Evolutionary conservation across 2,113 vertebrate genomes (phyloP).

Genomic region (Onychostoma macrolepis): DNA sequence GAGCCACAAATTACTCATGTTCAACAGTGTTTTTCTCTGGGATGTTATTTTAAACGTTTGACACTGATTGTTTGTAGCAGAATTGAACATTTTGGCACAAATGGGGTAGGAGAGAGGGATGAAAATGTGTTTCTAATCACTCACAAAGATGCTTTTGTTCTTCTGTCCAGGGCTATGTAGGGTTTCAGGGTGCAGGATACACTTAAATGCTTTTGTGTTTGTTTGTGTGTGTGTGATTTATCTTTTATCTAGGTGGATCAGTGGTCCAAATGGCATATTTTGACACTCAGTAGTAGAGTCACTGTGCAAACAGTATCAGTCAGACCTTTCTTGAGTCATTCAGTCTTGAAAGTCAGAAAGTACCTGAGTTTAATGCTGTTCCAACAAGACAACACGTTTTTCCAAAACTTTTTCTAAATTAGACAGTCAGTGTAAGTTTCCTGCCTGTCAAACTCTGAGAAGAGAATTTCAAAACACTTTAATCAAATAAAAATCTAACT

Average conservation of each 20-base stretch:
- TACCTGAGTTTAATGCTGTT: not conserved
- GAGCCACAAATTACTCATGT: slow-evolving; percentile 42
- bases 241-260: slow-evolving; percentile 5
- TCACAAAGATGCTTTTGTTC: slow-evolving; percentile 82
- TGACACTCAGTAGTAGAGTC: slow-evolving; percentile 17
- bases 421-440: slow-evolving; percentile 47
- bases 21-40: slow-evolving; percentile 49
- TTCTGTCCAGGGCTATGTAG: slow-evolving; percentile 52
- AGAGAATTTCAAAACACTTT: slow-evolving; percentile 28
- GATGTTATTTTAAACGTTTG: slow-evolving; percentile 74
- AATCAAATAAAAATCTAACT: slow-evolving; percentile 70
- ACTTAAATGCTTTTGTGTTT: not conserved
- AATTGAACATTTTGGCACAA: slow-evolving; percentile 60
- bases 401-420: not conserved
- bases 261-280: not conserved
- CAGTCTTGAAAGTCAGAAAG: not conserved
- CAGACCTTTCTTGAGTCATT: not conserved
- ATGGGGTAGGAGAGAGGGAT: slow-evolving; percentile 41
- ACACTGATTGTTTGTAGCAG: slow-evolving; percentile 68
- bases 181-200: slow-evolving; percentile 11
- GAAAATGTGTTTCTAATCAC: slow-evolving; percentile 69
- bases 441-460: slow-evolving; percentile 54
- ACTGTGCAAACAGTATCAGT: slow-evolving; percentile 21
- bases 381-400: not conserved
- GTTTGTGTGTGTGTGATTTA: slow-evolving; percentile 14